phyloP scores from a whole-genome alignment of 2,797 vertebrate species.

The Lophotriccus pileatus region DNA sequence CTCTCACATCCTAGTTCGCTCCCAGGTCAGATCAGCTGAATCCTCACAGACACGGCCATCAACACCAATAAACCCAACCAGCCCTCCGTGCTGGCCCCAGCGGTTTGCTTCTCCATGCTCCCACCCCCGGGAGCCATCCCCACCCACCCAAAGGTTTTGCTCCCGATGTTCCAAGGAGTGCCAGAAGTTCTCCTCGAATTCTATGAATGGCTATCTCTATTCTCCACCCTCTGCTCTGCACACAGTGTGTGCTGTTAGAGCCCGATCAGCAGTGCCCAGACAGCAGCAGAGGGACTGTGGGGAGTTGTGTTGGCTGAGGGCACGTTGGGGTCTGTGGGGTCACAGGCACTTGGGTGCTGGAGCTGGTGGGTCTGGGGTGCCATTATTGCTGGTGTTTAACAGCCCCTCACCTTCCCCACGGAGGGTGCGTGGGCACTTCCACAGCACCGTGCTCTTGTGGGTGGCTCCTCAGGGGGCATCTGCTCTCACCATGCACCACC shows the following conservation, averaged over 20 bases:
- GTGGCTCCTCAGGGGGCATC: background rate
- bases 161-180: background rate
- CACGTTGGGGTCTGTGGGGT: background rate
- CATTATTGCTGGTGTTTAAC: rapidly evolving
- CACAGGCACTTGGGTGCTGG: background rate
- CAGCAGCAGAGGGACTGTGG: background rate
- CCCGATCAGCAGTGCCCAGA: no score
- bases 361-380: background rate
- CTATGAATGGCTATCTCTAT: background rate
- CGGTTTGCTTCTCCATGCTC: background rate
- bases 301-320: no score
- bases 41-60: no score
- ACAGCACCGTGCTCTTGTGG: no score
- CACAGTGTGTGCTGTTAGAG: rapidly evolving
- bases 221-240: background rate
- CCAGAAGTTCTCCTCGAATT: rapidly evolving
- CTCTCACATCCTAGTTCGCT: background rate
- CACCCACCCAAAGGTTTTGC: background rate
- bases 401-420: no score
- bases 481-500: background rate
- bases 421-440: background rate
- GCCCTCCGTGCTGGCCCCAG: background rate
- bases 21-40: background rate
- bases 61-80: background rate
- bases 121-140: background rate